These are phyloP conservation scores for Neolamprologus variostigma DNA, from an alignment of 2,113 vertebrate species.

Conservation along the genomic window DNA sequence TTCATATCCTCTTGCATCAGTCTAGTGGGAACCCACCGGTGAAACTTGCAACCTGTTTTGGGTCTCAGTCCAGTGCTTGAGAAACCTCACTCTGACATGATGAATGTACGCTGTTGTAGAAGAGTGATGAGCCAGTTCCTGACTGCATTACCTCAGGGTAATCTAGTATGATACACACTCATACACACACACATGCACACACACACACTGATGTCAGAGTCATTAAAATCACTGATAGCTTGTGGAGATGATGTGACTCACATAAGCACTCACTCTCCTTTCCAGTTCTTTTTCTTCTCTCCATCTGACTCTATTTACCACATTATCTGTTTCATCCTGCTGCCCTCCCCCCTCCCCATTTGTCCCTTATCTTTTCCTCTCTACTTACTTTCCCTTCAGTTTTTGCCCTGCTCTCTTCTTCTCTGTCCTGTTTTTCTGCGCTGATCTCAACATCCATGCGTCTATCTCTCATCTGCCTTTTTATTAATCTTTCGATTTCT, in stretches of 20 bases:
- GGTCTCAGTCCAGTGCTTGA: background rate
- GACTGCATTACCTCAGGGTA: conserved; percentile 39
- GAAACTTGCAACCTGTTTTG: background rate
- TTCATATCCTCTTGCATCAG: background rate
- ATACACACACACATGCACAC: background rate
- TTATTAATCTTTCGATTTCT: background rate
- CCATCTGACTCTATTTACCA: background rate
- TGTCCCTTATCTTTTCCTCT: background rate
- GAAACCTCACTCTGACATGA: conserved; percentile 11
- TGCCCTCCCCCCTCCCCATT: background rate
- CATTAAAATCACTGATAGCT: conserved; percentile 61
- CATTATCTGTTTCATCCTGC: background rate
- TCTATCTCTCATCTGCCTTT: background rate
- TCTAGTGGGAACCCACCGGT: background rate
- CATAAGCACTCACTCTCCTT: conserved; percentile 33
- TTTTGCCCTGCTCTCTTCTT: background rate
- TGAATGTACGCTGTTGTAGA: background rate
- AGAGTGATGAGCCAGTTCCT: conserved; percentile 45
- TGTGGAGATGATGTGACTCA: conserved; percentile 51
- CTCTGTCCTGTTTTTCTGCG: background rate
- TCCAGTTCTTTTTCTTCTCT: background rate
- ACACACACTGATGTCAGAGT: conserved; percentile 27
- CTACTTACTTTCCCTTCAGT: background rate
- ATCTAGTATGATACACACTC: conserved; percentile 38
- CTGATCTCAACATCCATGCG: background rate